Base-by-base conservation (phyloP, 2,113 vertebrate genomes). In the Eptesicus fuscus region DNA sequence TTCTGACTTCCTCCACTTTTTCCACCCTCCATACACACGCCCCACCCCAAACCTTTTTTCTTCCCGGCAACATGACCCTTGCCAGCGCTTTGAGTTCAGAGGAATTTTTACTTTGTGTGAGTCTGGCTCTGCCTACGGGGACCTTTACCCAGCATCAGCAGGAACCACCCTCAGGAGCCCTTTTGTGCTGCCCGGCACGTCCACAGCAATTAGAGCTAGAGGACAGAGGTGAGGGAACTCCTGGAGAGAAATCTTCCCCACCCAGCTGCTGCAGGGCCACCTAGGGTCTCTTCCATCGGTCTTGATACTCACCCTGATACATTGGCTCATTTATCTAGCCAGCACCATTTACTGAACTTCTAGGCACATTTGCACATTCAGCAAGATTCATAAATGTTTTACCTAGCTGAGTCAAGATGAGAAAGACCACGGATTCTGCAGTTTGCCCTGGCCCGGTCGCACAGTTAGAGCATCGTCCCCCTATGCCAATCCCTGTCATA, bases 101-200 rank as follows among this genome's bases (percentile, higher is more conserved):
- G 69, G 87, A 88, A 74, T 87, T 97, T 96, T 95, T 92, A 61
- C 77, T 95, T 93, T 85, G 37, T 71, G 37, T 92, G 89, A 77
- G 91, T 83, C 37, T 84, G 93, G 79, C 83, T 95, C 73, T 93
- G 56, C 91, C 49, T 76, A 53, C 87, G 47, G 87, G 69, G 95
- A 97, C 97, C 96, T 97, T 97, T 96, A 97, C 96, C 97, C 97
- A 93, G 96, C 70, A 69, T 56, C 51, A 32, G 65, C 78, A 85
- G 85, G 93, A 97, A 83, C 96, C 97, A 93, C 96, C 96, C 95
- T 96, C 44, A 10, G 30, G 69, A 96, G 90, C 95, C 77, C 37
- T 78, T 88, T 56, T 77, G 95, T 97, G 96, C 95, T 9, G 20
- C 77, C 92, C n/a, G 85, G 93, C 97, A 97, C 96, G 96, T 97